Evolutionary conservation across 2,797 vertebrate species (phyloP), one percentile per base, ranked within the genome.

Genomic region (Melanotaenia maccullochi): DNA sequence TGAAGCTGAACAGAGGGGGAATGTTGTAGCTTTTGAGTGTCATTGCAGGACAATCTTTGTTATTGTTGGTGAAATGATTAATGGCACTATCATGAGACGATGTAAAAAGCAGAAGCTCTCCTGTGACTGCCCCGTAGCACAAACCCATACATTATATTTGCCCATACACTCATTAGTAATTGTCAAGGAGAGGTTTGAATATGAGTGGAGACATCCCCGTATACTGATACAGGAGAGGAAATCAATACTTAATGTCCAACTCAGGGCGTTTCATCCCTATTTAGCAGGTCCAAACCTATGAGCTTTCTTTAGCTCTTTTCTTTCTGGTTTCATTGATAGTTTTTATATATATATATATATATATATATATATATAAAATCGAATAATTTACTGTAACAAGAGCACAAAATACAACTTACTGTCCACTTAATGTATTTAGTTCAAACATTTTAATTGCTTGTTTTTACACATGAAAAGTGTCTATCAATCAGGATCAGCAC

Each of bases 11-110:
- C 33, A 42, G 42, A 66, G 28, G 5, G 7, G n/a, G 4, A 32
- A 60, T 13, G 47, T 18, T 11, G 24, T 16, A 5, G 25, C 49
- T 65, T 61, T 77, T 20, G 5, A 56, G 62, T 11, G 65, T 62
- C 28, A 18, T 38, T 38, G 32, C 9, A 3, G 69, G 68, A 65
- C 59, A 8, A 60, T 42, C 36, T 11, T 4, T 36, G 25, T 54
- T 55, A 67, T 80, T 83, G 79, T 70, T 78, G 74, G 77, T 76
- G 51, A 76, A 85, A 76, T 85, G 82, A 90, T 85, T 83, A 71
- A 86, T 90, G 87, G 73, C 64, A 58, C 60, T 44, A 6, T 4
- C 60, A 66, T 4, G 5, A 76, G 79, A 75, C 76, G 44, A 73
- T 64, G 36, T 65, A 71, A 59, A 62, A 75, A 65, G 71, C 52